A percentile compares a stretch with the other conserved stretches of the same genome.
phyloP scores from a whole-genome alignment of 2,797 vertebrate genomes.

The Scomberomorus guttatus region DNA sequence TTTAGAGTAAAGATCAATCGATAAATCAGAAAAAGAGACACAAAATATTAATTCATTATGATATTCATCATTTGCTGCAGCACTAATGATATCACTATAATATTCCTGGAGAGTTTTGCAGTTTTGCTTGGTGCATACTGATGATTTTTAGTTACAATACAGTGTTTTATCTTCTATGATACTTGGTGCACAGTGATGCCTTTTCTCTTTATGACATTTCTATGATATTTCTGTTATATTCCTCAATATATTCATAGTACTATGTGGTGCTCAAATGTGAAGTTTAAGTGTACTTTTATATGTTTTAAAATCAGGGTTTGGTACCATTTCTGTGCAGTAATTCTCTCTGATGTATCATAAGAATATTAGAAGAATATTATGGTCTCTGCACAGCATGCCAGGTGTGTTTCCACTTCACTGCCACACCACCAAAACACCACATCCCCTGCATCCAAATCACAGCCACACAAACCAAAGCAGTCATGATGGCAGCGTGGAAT shows the following conservation, averaged over 20 bases:
- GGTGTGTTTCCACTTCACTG: not conserved
- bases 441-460: conserved; percentile 43
- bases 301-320: not conserved
- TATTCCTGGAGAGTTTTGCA: not conserved
- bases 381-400: not conserved
- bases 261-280: too few species aligned
- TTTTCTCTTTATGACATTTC: too few species aligned
- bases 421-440: conserved; percentile 1
- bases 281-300: not conserved
- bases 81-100: too few species aligned
- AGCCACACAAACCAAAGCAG: not conserved
- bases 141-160: not conserved
- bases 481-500: not conserved
- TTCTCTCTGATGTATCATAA: not conserved
- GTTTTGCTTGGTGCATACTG: not conserved
- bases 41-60: not conserved
- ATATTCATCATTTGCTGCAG: not conserved
- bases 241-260: not conserved
- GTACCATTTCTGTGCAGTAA: not conserved
- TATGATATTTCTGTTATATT: not conserved
- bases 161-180: not conserved
- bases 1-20: too few species aligned
- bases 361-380: too few species aligned
- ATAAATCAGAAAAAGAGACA: too few species aligned
- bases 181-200: not conserved